Base-by-base conservation (phyloP, 1,140 invertebrate genomes). In the Drosophila littoralis region DNA sequence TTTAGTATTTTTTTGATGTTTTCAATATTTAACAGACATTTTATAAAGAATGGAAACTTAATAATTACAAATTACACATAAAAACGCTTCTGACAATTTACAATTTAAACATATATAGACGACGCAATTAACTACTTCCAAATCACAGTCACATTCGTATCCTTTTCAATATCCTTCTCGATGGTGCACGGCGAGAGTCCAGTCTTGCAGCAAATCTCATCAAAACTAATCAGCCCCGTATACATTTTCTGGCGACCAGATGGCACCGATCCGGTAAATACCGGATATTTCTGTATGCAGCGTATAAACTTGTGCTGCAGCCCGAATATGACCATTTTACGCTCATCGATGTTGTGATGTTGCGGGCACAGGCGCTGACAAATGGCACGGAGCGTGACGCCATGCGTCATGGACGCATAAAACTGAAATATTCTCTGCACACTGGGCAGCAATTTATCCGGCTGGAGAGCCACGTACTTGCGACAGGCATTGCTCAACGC, bases 251-350 rank as follows among this genome's bases (percentile, higher is more conserved):
- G 94, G 8, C 96, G 91, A 4, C 92, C 94, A 8, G 92, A 90
- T 28, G 92, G 84, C 32, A 92, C 83, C 9, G 81, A 91, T 2
- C 93, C 93, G 3, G 94, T 92, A 69, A 94, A 93, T 9, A 95
- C 93, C 7, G 95, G 95, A 89, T 96, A 96, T 52, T 94, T 94
- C 77, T 97, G 95, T 6, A 99, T 94, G 78, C 97, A 94, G 45
- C 97, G 94, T 66, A 99, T 96, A 12, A 98, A 93, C 0, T 96
- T 96, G 91, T 98, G 96, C 59, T 98, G 94, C 38, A 98, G 92
- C 1, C 97, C 97, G 93, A 98, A 99, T 84, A 97, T 96, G 1
- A 99, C 95, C n/a, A 99, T 94, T 79, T 96, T 96, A n/a, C 97
- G 93, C 77, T 97, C 96, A 82, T 97, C 96, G 66, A 97, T 96